Evolutionary conservation across 2,888 invertebrate species (phyloP).

Genomic region (Linyphia triangularis): DNA sequence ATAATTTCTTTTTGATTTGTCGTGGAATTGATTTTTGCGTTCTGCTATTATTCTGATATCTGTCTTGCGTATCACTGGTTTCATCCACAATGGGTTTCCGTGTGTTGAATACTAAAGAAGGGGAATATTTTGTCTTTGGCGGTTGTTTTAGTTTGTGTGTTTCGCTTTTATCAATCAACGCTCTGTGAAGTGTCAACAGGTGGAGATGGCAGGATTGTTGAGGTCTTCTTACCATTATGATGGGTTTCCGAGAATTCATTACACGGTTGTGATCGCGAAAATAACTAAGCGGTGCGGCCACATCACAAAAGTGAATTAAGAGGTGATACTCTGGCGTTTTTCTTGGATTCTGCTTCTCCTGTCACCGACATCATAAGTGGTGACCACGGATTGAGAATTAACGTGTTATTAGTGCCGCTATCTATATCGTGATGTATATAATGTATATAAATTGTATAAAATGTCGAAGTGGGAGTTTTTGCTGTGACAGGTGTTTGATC

Average conservation of each 20-base stretch:
- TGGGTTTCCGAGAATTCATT: constrained; percentile 46
- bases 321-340: not conserved
- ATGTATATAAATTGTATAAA: not conserved
- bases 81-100: not conserved
- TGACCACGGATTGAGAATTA: not conserved
- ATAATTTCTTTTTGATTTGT: constrained; percentile 52
- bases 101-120: constrained; percentile 54
- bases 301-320: not conserved
- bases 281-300: not conserved
- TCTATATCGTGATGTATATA: not conserved
- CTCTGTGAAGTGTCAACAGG: constrained; percentile 50
- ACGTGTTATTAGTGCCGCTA: constrained; percentile 9
- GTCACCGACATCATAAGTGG: not conserved
- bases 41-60: constrained; percentile 29
- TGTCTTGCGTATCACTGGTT: constrained; percentile 22
- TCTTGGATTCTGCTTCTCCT: not conserved
- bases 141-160: constrained; percentile 20
- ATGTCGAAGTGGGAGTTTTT: not conserved
- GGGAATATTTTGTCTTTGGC: not conserved
- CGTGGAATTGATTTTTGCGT: constrained; percentile 54
- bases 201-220: constrained; percentile 1
- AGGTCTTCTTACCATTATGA: not conserved
- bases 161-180: constrained; percentile 66
- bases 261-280: constrained; percentile 33
- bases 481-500: not conserved